Base-by-base conservation (phyloP, 2,888 invertebrate species). In the Halocaridina rubra region DNA sequence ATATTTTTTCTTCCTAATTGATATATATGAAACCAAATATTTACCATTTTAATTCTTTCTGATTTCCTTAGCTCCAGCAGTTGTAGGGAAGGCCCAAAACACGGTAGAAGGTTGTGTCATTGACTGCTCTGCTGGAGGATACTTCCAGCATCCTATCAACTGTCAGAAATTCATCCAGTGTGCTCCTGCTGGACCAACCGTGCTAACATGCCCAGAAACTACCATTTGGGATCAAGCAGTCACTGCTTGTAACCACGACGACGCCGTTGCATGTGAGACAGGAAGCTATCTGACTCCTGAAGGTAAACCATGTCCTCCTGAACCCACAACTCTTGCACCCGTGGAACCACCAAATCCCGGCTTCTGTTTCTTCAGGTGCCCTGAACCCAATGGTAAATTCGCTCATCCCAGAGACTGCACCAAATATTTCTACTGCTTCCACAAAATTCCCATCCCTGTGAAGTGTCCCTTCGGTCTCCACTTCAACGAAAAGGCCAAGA, bases 131-230 rank as follows among this genome's bases (percentile, higher is more conserved):
- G 29, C 67, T 16, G 81, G 81, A 46, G 57, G 61, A 39, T 81
- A 81, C 67, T 86, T 84, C 30, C 61, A 87, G 5, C 86, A 86
- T 71, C 86, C 75, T 3, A 76, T 46, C 30, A 85, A 85, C 78
- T 88, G 88, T 71, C 46, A 53, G n/a, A 78, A 80, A 72, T 80
- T 80, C 72, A 80, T 80, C 32, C 80, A 80, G 59, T 80, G 80
- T 22, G 72, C 72, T 1, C 80, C 72, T 22, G 71, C 53, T 30
- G 80, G 80, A 10, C 80, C 80, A 8, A 13, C 46, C 29, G 80
- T 71, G 30, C 69, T 82, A 79, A 64, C 79, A 13, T 76, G 80
- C 19, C 67, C 75, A 0, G 67, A 75, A 1, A 76, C 71, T 19
- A 80, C 71, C 13, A 33, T 74, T 32, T 85, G 85, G 81, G 24